phyloP scores from a whole-genome alignment of 2,888 invertebrate genomes.

The Xestia xanthographa region DNA sequence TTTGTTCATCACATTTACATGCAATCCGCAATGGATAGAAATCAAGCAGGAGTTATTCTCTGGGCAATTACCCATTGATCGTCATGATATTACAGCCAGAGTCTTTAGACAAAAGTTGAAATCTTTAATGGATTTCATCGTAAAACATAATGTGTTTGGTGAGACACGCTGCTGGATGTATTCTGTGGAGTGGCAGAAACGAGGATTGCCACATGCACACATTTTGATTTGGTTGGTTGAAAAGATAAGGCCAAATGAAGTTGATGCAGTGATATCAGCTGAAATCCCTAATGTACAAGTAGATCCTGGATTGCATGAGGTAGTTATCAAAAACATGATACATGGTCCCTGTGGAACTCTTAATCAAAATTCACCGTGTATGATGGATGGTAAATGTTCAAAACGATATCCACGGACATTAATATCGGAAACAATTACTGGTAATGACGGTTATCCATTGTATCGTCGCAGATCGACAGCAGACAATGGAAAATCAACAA shows the following conservation, averaged over 20 bases:
- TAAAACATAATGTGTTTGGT: conserved; percentile 24
- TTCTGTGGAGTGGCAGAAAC: background rate
- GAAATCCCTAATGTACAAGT: no score
- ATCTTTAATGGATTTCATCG: background rate
- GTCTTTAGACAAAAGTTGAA: no score
- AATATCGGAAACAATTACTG: background rate
- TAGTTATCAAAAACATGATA: background rate
- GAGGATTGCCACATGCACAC: background rate
- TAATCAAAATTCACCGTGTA: conserved; percentile 59
- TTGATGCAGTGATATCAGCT: no score
- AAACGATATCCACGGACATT: conserved; percentile 45
- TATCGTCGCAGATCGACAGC: no score
- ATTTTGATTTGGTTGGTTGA: background rate
- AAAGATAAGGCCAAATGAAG: no score
- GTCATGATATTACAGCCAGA: no score
- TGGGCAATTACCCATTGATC: no score
- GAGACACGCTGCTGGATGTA: conserved; percentile 60
- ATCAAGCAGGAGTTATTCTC: no score
- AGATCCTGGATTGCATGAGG: no score
- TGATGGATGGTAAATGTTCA: conserved; percentile 61
- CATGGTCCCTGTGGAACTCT: background rate
- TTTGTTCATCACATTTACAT: no score
- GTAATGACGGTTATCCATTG: background rate
- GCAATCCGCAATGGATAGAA: no score
- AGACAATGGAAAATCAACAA: no score